Evolutionary conservation across 35 echinoderm and acorn worm species (phyloP).

Genomic region (Apostichopus californicus): DNA sequence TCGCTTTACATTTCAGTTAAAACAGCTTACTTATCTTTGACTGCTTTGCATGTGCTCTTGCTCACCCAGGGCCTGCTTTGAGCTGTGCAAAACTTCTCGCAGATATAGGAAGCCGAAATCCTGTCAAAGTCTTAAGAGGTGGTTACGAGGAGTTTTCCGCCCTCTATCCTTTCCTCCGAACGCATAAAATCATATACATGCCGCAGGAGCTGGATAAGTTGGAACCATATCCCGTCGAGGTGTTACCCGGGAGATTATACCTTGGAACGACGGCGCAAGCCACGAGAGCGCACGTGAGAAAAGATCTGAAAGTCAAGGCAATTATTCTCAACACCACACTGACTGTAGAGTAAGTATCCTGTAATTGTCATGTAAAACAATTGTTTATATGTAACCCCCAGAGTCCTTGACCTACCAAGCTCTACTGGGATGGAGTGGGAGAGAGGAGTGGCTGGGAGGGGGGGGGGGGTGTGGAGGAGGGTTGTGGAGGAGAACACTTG

Average conservation of each 20-base stretch:
- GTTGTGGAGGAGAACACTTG: background rate
- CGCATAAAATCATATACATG: constrained; percentile 99
- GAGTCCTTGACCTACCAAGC: too few relatives aligned
- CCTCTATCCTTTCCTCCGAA: constrained; percentile 91
- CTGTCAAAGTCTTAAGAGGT: constrained; percentile 84
- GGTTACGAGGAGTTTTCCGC: constrained; percentile 99
- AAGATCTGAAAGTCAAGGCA: constrained; percentile 93
- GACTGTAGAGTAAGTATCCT: constrained; percentile 17
- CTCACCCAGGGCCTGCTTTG: constrained; percentile 65
- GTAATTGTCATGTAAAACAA: too few relatives aligned
- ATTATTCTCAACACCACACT: constrained; percentile 54
- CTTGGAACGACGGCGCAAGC: constrained; percentile 77
- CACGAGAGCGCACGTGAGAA: constrained; percentile 66
- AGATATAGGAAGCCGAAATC: constrained; percentile 89
- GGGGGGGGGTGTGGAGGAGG: too few relatives aligned
- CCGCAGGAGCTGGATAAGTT: constrained; percentile 87
- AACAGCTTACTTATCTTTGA: too few relatives aligned
- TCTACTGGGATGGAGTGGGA: too few relatives aligned
- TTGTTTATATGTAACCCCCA: too few relatives aligned
- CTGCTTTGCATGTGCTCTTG: background rate
- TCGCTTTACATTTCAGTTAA: too few relatives aligned
- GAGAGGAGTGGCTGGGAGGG: too few relatives aligned
- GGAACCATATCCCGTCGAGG: constrained; percentile 87
- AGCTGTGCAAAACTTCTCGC: constrained; percentile 86
- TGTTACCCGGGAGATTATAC: constrained; percentile 89